Evolutionary conservation across 2,113 vertebrate genomes (phyloP).

Genomic region (Oryctolagus cuniculus): DNA sequence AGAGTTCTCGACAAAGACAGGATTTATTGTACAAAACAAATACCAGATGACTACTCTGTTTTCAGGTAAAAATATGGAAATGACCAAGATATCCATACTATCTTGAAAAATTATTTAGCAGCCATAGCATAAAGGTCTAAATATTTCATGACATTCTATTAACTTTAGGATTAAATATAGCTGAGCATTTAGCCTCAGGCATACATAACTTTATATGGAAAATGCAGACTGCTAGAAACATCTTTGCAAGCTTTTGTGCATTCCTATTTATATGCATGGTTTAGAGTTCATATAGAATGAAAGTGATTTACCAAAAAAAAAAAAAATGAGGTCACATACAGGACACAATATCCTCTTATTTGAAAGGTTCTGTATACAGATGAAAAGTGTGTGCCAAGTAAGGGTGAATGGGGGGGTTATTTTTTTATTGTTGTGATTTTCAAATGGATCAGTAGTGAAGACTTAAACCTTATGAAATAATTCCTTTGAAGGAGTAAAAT

Average conservation of each 20-base stretch:
- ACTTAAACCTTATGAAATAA: slow-evolving; percentile 21
- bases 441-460: not conserved
- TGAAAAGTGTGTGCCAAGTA: slow-evolving; percentile 30
- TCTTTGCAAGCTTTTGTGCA: slow-evolving; percentile 39
- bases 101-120: slow-evolving; percentile 51
- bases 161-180: slow-evolving; percentile 25
- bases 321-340: slow-evolving; percentile 1
- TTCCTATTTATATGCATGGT: slow-evolving; percentile 58
- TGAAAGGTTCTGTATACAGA: slow-evolving; percentile 12
- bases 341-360: slow-evolving; percentile 64
- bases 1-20: not conserved
- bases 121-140: not conserved
- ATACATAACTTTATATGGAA: slow-evolving; percentile 23
- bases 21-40: not conserved
- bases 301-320: slow-evolving; percentile 29
- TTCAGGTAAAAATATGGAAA: slow-evolving; percentile 14
- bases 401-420: not conserved
- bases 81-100: not conserved
- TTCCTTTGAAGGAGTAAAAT: slow-evolving; percentile 23
- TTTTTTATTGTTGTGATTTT: slow-evolving; percentile 20
- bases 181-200: slow-evolving; percentile 11
- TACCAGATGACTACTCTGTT: not conserved
- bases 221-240: slow-evolving; percentile 42
- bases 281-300: slow-evolving; percentile 45
- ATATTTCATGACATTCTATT: slow-evolving; percentile 61